These are phyloP conservation scores for Gambusia affinis DNA, from an alignment of 2,113 vertebrate genomes.

Conservation along the genomic window DNA sequence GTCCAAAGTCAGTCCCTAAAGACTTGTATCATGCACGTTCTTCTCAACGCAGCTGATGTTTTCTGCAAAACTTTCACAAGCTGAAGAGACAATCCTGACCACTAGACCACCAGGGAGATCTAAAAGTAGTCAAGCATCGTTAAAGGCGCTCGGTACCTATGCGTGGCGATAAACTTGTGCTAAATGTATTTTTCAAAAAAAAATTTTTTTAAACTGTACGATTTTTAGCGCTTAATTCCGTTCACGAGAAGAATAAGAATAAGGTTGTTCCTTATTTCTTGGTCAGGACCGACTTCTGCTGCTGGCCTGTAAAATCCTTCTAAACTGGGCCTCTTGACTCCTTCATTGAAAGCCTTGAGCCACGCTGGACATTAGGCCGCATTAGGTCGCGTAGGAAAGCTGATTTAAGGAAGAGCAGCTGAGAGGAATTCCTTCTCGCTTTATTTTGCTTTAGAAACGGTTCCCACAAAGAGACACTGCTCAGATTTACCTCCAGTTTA, in stretches of 20 bases:
- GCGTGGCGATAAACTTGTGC: too few species aligned
- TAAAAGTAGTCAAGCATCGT: too few species aligned
- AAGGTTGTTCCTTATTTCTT: not conserved
- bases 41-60: too few species aligned
- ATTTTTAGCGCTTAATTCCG: too few species aligned
- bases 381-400: slow-evolving; percentile 87
- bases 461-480: slow-evolving; percentile 91
- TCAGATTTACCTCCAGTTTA: slow-evolving; percentile 94
- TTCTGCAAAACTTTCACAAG: too few species aligned
- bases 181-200: too few species aligned
- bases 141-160: too few species aligned
- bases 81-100: slow-evolving; percentile 59
- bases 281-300: slow-evolving; percentile 15
- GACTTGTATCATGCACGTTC: too few species aligned
- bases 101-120: slow-evolving; percentile 77
- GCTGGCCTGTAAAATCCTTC: slow-evolving; percentile 75
- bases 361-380: slow-evolving; percentile 87
- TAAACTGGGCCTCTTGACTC: slow-evolving; percentile 83
- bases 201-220: too few species aligned
- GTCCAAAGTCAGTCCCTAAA: too few species aligned
- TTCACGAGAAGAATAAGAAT: not conserved
- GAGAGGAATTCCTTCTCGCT: slow-evolving; percentile 93
- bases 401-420: slow-evolving; percentile 89
- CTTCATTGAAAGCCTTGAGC: slow-evolving; percentile 78
- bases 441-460: slow-evolving; percentile 95